These are phyloP conservation scores for Carduelis carduelis DNA, from an alignment of 2,797 vertebrate species.

Conservation along the genomic window DNA sequence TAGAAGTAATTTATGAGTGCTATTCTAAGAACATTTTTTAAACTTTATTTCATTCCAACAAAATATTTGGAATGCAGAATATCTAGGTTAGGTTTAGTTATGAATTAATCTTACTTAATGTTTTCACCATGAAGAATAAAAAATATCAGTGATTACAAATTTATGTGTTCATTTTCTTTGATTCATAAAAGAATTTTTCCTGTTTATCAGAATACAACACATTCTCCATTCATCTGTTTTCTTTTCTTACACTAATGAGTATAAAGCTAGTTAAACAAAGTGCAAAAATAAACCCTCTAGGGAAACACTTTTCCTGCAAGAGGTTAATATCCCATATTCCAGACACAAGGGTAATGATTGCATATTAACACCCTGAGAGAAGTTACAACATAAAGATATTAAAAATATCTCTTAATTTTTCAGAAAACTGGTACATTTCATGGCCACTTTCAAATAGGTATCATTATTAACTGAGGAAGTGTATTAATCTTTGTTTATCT, in stretches of 20 bases:
- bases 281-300: slow-evolving; percentile 6
- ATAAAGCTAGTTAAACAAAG: not conserved
- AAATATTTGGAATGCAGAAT: not conserved
- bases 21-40: not conserved
- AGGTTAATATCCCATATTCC: not conserved
- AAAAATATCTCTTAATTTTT: not conserved
- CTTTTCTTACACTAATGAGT: not conserved
- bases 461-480: not conserved
- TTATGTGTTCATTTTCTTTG: not conserved
- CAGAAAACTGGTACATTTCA: not conserved
- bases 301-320: not conserved
- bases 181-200: not conserved
- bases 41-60: not conserved
- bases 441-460: not conserved
- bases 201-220: not conserved
- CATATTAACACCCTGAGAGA: slow-evolving; percentile 13
- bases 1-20: not conserved
- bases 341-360: not conserved
- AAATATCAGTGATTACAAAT: not conserved
- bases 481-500: not conserved
- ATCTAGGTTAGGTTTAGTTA: not conserved
- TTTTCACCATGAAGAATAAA: not conserved
- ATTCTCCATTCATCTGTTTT: not conserved
- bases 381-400: not conserved
- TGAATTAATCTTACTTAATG: not conserved